These are phyloP conservation scores for Idaea biselata DNA, from an alignment of 2,888 invertebrate genomes.

Conservation along the genomic window DNA sequence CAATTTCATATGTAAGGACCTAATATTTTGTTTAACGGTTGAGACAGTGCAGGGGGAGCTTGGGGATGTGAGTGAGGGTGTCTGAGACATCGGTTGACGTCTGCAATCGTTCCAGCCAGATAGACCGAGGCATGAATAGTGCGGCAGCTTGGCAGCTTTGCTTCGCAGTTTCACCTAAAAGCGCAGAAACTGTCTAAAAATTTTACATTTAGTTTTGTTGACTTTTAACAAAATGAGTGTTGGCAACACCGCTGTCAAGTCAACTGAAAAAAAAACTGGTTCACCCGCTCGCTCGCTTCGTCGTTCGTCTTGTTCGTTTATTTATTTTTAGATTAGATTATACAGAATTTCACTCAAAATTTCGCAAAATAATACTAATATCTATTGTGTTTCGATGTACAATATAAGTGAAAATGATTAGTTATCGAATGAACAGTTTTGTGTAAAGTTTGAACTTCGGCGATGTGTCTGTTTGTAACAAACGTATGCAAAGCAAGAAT, in stretches of 20 bases:
- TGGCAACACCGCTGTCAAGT: slow-evolving; percentile 3
- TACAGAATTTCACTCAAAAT: slow-evolving; percentile 55
- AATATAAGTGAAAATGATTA: neutral
- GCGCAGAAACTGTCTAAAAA: no score
- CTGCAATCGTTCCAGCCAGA: no score
- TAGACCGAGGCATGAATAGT: no score
- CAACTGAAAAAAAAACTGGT: slow-evolving; percentile 29
- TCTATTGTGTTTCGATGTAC: neutral
- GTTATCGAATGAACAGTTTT: slow-evolving; percentile 6
- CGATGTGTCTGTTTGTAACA: slow-evolving; percentile 64
- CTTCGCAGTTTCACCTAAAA: no score
- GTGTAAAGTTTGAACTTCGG: slow-evolving; percentile 32
- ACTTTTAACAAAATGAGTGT: neutral
- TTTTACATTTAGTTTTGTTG: no score
- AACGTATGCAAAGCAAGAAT: slow-evolving; percentile 68
- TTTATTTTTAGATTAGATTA: slow-evolving; percentile 57
- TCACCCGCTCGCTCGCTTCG: slow-evolving; percentile 38
- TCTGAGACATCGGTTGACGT: no score
- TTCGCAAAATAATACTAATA: slow-evolving; percentile 58
- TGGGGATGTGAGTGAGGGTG: no score
- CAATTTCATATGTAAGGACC: no score
- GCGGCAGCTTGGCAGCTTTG: no score
- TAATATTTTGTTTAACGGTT: no score
- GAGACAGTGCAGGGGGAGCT: no score
- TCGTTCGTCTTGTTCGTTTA: slow-evolving; percentile 53